These are phyloP conservation scores for Steinernema hermaphroditum DNA, from an alignment of 2,888 invertebrate species.

Conservation along the genomic window DNA sequence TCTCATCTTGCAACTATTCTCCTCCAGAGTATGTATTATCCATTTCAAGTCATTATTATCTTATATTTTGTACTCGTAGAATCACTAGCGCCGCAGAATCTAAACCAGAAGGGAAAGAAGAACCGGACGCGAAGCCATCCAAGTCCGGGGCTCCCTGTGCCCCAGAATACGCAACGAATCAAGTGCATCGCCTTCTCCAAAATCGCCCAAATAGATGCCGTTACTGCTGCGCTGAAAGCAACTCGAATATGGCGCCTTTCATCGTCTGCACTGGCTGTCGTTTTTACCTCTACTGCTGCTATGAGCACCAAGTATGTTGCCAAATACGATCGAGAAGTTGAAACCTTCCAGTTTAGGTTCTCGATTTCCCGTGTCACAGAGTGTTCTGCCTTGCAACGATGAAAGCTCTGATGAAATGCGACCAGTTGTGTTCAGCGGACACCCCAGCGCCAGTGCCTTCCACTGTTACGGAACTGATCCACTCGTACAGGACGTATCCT, in stretches of 20 bases:
- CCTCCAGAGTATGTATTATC: no score
- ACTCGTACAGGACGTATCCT: not conserved
- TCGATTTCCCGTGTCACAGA: not conserved
- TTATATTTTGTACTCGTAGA: no score
- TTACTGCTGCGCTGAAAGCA: not conserved
- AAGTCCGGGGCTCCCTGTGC: no score
- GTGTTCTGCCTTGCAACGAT: not conserved
- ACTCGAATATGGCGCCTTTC: not conserved
- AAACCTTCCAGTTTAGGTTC: not conserved
- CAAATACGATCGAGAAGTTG: no score
- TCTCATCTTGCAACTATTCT: no score
- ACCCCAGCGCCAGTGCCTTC: not conserved
- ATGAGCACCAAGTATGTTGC: not conserved
- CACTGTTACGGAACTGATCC: not conserved
- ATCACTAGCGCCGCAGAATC: no score
- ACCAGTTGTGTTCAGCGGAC: not conserved
- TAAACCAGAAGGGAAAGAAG: no score
- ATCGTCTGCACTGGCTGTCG: constrained; percentile 5
- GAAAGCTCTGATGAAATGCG: not conserved
- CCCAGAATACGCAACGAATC: no score
- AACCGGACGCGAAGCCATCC: no score
- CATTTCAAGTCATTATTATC: no score
- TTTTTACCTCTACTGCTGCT: constrained; percentile 8
- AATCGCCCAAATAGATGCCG: constrained; percentile 4
- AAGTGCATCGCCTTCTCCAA: no score